Conservation (phyloP, 2,113 vertebrate species). For the Eira barbara region DNA sequence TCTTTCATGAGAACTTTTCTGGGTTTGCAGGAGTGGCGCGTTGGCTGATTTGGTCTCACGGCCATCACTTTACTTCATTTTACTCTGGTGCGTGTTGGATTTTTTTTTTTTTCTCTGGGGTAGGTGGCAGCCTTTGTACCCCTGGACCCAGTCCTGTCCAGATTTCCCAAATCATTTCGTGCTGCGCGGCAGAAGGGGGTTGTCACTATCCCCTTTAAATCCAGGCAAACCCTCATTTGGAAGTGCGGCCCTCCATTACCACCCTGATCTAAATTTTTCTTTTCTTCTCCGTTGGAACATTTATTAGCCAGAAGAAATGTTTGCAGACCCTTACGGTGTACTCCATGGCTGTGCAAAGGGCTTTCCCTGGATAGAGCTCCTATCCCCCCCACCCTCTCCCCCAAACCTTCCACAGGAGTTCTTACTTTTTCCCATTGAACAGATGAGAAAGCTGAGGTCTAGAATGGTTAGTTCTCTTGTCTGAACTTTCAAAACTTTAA, state of each 20-base stretch:
- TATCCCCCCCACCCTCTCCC: fast-evolving
- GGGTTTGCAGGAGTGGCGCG: not conserved
- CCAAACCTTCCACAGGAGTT: not conserved
- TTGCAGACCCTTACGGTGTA: not conserved
- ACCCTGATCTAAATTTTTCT: not conserved
- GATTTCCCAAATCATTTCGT: not conserved
- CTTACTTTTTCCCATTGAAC: not conserved
- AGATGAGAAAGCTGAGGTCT: not conserved
- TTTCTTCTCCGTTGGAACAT: not conserved
- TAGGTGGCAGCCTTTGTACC: too few species aligned
- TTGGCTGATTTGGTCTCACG: not conserved
- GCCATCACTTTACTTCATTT: not conserved
- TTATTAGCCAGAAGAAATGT: not conserved
- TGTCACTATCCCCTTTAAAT: fast-evolving
- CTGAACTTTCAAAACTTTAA: not conserved
- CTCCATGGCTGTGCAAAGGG: not conserved
- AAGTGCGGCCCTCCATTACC: not conserved
- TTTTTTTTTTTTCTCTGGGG: not conserved
- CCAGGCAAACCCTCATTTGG: not conserved
- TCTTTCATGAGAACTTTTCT: not conserved
- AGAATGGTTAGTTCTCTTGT: not conserved
- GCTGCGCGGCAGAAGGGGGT: not conserved
- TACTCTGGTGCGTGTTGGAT: fast-evolving
- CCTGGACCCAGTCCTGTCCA: not conserved
- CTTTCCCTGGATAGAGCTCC: not conserved